These are phyloP conservation scores for Eunapius fragilis DNA, from an alignment of 37 sponge, comb jelly and placozoan species.

Conservation along the genomic window DNA sequence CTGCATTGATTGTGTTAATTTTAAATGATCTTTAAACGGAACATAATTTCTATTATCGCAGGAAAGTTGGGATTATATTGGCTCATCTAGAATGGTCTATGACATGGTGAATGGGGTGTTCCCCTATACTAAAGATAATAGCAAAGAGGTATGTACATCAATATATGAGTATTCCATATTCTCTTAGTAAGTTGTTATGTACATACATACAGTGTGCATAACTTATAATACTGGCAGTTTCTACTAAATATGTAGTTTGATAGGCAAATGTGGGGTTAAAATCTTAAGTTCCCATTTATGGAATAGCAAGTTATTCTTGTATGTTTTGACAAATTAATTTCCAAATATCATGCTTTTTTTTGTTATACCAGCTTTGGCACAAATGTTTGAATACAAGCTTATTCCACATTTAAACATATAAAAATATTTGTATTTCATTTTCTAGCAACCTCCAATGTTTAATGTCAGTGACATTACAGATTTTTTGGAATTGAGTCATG, in stretches of 20 bases:
- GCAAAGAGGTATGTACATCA: constrained; percentile 11
- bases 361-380: too few relatives aligned
- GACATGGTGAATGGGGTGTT: constrained; percentile 65
- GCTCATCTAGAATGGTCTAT: constrained; percentile 86
- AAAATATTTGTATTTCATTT: background rate
- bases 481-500: constrained; percentile 72
- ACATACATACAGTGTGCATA: too few relatives aligned
- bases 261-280: too few relatives aligned
- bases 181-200: too few relatives aligned
- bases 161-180: background rate
- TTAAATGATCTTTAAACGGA: background rate
- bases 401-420: background rate
- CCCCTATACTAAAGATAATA: background rate
- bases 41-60: constrained; percentile 9
- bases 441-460: constrained; percentile 43
- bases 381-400: constrained; percentile 2
- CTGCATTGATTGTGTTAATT: too few relatives aligned
- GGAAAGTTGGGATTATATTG: constrained; percentile 95
- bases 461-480: constrained; percentile 19
- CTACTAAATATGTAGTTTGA: too few relatives aligned
- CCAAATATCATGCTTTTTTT: too few relatives aligned
- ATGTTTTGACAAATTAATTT: too few relatives aligned
- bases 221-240: too few relatives aligned
- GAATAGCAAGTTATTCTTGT: too few relatives aligned
- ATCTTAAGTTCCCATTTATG: too few relatives aligned